These are phyloP conservation scores for Piscicola geometra DNA, from an alignment of 2,888 invertebrate species.

Conservation along the genomic window DNA sequence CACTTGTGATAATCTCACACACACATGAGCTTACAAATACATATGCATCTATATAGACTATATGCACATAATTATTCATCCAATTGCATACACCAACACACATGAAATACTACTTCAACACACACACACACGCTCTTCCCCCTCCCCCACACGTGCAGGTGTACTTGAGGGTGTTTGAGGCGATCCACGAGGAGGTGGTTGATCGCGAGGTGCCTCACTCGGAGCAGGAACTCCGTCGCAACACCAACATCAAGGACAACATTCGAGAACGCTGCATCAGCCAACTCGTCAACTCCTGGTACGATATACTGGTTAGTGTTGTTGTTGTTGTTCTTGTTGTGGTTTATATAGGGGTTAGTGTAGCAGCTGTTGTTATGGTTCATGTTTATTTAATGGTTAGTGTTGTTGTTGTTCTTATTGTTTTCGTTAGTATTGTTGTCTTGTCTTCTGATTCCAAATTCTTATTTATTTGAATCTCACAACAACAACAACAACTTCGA, in stretches of 20 bases:
- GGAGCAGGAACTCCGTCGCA: constrained; percentile 56
- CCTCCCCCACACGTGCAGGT: too few species aligned
- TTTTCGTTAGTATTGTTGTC: not conserved
- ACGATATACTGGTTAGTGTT: constrained; percentile 58
- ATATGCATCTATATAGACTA: too few species aligned
- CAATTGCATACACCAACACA: too few species aligned
- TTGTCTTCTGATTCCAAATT: not conserved
- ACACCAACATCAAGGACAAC: constrained; percentile 60
- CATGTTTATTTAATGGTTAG: constrained; percentile 58
- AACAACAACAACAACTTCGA: too few species aligned
- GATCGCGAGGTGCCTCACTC: constrained; percentile 57
- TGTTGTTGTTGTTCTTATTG: constrained; percentile 16
- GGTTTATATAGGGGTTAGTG: not conserved
- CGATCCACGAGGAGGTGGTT: constrained; percentile 61
- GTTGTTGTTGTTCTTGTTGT: not conserved
- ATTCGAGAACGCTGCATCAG: constrained; percentile 61
- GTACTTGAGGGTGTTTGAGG: constrained; percentile 59
- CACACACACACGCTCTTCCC: too few species aligned
- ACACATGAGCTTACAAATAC: too few species aligned
- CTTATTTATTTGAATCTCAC: not conserved
- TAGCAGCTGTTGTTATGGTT: constrained; percentile 35
- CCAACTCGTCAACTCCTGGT: constrained; percentile 61
- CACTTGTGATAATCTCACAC: constrained; percentile 53
- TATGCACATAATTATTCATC: too few species aligned
- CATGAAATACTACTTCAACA: too few species aligned